phyloP scores from a whole-genome alignment of 2,797 vertebrate species.

The Vultur gryphus region DNA sequence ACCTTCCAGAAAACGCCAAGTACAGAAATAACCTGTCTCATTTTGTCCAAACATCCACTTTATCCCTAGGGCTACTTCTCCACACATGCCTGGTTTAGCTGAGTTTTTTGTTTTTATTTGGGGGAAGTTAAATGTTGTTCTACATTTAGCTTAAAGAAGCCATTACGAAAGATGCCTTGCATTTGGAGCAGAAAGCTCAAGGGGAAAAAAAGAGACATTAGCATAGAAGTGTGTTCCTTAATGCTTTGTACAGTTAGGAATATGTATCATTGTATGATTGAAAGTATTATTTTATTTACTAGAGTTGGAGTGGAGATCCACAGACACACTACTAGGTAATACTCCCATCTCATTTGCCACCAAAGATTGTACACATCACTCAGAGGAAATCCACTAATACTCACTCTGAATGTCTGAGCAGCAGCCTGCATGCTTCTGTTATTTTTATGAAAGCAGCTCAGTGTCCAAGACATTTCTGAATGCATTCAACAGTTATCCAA shows the following conservation, averaged over 20 bases:
- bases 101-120: neutral
- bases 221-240: neutral
- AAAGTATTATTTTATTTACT: neutral
- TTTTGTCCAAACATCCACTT: neutral
- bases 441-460: neutral
- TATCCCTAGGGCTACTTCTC: neutral
- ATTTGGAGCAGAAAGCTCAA: neutral
- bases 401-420: neutral
- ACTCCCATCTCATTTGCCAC: neutral
- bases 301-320: neutral
- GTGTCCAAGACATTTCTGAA: neutral
- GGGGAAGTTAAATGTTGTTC: neutral
- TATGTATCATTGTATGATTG: accelerated
- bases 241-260: neutral
- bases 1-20: neutral
- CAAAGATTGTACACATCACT: neutral
- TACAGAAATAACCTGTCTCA: neutral
- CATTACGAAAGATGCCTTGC: neutral
- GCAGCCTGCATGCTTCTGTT: neutral
- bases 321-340: neutral
- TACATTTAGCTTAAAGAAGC: neutral
- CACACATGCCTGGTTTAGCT: neutral
- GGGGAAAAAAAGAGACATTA: neutral
- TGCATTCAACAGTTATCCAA: neutral
- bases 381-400: neutral